Evolutionary conservation across 2,797 vertebrate species (phyloP).

Genomic region (Xenentodon cancila): DNA sequence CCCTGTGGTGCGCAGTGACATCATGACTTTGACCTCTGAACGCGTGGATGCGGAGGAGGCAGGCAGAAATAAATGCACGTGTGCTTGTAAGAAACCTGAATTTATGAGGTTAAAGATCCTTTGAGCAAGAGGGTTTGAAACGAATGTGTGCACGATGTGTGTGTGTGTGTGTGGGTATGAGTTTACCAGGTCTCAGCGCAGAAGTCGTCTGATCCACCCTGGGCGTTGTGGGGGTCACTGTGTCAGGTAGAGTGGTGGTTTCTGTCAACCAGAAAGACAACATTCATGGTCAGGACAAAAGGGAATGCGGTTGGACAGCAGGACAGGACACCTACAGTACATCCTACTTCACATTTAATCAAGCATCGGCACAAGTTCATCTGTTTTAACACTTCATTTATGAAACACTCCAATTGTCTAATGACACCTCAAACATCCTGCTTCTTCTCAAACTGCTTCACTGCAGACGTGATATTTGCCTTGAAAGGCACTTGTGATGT

Average conservation of each 20-base stretch:
- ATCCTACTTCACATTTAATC: background rate
- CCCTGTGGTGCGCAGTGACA: conserved; percentile 55
- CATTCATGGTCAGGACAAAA: conserved; percentile 1
- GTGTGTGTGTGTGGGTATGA: conserved; percentile 2
- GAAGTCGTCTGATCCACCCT: conserved; percentile 85
- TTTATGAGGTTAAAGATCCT: conserved; percentile 6
- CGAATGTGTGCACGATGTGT: background rate
- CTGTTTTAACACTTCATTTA: background rate
- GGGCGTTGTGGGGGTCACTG: conserved; percentile 86
- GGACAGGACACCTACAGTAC: background rate
- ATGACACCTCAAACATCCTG: too few species aligned
- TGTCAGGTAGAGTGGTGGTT: conserved; percentile 89
- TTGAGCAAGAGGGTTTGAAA: conserved; percentile 5
- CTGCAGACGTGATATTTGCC: too few species aligned
- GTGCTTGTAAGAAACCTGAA: conserved; percentile 20
- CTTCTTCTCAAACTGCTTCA: too few species aligned
- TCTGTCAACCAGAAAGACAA: conserved; percentile 74
- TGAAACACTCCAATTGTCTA: too few species aligned
- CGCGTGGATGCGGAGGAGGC: conserved; percentile 17
- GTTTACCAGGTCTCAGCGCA: conserved; percentile 76
- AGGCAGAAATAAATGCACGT: conserved; percentile 9
- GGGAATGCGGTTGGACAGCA: background rate
- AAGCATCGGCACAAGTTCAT: background rate
- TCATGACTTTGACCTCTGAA: conserved; percentile 65
- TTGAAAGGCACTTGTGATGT: too few species aligned